phyloP scores from a whole-genome alignment of 2,113 vertebrate species.

The Rostratula benghalensis region DNA sequence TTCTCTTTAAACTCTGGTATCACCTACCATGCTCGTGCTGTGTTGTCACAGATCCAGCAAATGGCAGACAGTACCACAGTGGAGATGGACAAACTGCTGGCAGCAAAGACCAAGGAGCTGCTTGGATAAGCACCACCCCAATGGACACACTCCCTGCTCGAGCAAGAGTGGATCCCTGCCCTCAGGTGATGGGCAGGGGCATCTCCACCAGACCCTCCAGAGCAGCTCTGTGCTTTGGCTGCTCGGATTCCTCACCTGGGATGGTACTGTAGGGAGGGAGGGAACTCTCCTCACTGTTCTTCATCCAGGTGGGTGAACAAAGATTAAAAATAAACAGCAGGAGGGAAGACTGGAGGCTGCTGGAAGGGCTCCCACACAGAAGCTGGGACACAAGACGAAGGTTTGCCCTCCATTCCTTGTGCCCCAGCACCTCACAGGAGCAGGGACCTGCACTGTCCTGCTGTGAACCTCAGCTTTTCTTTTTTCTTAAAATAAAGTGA shows the following conservation, averaged over 20 bases:
- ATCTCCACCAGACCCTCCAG: background rate
- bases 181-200: background rate
- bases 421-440: background rate
- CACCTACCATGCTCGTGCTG: background rate
- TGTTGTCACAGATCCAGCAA: conserved; percentile 87
- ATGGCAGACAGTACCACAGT: conserved; percentile 80
- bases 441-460: background rate
- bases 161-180: no score
- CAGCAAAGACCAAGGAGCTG: conserved; percentile 91
- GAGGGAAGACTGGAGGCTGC: background rate
- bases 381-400: background rate
- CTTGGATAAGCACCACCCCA: conserved; percentile 67
- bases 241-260: background rate
- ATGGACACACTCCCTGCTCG: background rate
- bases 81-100: conserved; percentile 90
- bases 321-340: background rate
- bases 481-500: conserved; percentile 7
- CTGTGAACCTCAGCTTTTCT: background rate
- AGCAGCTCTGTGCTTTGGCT: background rate
- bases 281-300: background rate
- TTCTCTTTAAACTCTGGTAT: background rate
- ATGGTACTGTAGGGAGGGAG: background rate
- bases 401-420: background rate
- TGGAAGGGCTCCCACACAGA: background rate
- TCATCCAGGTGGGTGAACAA: background rate